phyloP scores from a whole-genome alignment of 2,797 vertebrate species.

The Podargus strigoides region DNA sequence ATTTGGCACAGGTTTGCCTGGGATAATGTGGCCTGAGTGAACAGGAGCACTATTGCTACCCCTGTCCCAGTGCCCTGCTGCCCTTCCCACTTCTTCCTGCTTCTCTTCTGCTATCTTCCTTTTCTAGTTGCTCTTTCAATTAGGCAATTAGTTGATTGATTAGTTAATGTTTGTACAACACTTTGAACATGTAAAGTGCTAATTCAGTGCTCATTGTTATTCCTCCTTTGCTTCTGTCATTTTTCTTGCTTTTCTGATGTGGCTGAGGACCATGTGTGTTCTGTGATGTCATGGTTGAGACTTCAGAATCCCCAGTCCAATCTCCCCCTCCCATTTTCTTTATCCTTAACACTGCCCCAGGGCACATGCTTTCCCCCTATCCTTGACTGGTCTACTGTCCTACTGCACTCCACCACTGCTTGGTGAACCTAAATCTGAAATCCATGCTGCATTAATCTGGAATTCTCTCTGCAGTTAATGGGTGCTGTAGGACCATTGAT shows the following conservation, averaged over 20 bases:
- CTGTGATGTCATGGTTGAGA: background rate
- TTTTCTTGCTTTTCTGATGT: background rate
- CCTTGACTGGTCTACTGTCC: background rate
- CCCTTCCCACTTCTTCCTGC: background rate
- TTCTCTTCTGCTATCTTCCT: background rate
- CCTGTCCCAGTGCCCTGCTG: background rate
- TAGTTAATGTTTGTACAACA: slow-evolving; percentile 40
- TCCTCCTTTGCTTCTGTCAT: background rate
- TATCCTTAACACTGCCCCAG: background rate
- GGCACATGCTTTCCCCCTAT: background rate
- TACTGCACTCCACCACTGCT: background rate
- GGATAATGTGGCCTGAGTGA: slow-evolving; percentile 40
- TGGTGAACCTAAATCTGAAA: background rate
- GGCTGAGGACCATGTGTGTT: background rate
- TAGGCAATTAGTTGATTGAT: slow-evolving; percentile 55
- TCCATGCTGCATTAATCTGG: background rate
- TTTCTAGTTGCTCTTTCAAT: slow-evolving; percentile 28
- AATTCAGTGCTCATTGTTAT: slow-evolving; percentile 6
- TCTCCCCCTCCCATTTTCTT: background rate
- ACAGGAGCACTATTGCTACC: background rate
- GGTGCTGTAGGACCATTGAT: background rate
- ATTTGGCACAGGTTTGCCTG: slow-evolving; percentile 67
- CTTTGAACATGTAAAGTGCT: background rate
- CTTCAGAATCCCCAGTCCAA: background rate
- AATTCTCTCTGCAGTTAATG: background rate